Conservation (phyloP, 2,888 invertebrate species). For the Temnothorax ravouxi region DNA sequence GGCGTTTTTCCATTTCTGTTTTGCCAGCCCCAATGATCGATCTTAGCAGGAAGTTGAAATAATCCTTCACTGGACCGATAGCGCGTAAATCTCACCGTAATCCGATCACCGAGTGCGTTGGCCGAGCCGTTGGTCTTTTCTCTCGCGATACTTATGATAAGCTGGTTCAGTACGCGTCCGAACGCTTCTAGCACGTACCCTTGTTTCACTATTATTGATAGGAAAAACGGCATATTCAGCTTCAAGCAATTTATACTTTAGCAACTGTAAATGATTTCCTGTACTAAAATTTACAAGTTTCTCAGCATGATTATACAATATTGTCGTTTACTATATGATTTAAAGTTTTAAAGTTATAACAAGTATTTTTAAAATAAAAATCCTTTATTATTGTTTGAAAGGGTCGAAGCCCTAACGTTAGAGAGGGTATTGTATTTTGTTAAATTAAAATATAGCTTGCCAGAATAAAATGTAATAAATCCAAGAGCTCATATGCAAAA, state of each 20-base stretch:
- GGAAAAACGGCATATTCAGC: constrained; percentile 22
- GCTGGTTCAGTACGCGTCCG: constrained; percentile 41
- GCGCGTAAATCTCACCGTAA: constrained; percentile 70
- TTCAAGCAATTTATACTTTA: constrained; percentile 21
- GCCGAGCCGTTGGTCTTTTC: constrained; percentile 44
- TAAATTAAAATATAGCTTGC: neutral
- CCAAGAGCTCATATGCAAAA: neutral
- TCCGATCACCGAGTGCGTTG: constrained; percentile 62
- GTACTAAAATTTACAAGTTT: neutral
- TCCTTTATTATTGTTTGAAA: neutral
- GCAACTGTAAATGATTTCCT: neutral
- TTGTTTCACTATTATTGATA: neutral
- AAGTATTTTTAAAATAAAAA: neutral
- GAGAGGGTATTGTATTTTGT: neutral
- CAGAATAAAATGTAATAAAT: neutral
- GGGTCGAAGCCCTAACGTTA: neutral
- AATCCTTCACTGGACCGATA: constrained; percentile 65
- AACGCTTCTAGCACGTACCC: constrained; percentile 19
- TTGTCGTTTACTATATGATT: neutral
- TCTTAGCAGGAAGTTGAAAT: constrained; percentile 67
- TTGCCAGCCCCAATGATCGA: constrained; percentile 62
- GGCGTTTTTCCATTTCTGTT: constrained; percentile 54
- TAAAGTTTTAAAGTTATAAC: neutral
- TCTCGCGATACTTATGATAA: constrained; percentile 64
- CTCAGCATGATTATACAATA: neutral